phyloP scores from a whole-genome alignment of 1,140 invertebrate species.

The Lerema accius region DNA sequence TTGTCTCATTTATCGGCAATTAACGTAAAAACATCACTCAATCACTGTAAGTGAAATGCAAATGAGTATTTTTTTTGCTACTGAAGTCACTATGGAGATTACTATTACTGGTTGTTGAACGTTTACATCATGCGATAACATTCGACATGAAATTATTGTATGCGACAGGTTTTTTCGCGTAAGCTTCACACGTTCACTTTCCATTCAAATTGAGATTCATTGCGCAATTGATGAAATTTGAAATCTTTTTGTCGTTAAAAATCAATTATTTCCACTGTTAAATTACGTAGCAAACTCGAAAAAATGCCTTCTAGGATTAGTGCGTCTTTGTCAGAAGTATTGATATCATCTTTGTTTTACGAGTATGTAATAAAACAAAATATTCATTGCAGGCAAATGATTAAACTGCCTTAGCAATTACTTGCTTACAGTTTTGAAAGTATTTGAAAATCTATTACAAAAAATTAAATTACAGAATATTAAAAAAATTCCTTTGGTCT shows the following conservation, averaged over 20 bases:
- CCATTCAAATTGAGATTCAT: constrained; percentile 17
- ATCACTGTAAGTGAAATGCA: background rate
- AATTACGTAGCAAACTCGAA: background rate
- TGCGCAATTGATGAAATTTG: constrained; percentile 23
- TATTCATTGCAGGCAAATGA: too few species aligned
- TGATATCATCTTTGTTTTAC: background rate
- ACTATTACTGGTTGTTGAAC: background rate
- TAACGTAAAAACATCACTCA: background rate
- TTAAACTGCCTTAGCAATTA: too few species aligned
- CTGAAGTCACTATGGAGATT: background rate
- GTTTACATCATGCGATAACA: constrained; percentile 7
- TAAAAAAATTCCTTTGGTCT: too few species aligned
- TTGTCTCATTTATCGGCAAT: too few species aligned
- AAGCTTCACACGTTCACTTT: constrained; percentile 20
- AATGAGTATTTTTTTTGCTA: background rate
- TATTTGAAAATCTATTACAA: too few species aligned
- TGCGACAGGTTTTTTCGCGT: constrained; percentile 24
- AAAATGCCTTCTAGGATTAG: background rate
- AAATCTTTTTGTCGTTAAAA: constrained; percentile 42
- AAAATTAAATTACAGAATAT: too few species aligned
- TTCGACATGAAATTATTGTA: background rate
- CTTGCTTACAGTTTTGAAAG: too few species aligned
- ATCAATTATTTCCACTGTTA: constrained; percentile 38
- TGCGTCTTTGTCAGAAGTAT: background rate
- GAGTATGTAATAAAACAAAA: too few species aligned